These are phyloP conservation scores for Poecile montanus DNA, from an alignment of 2,797 vertebrate genomes.

Conservation along the genomic window DNA sequence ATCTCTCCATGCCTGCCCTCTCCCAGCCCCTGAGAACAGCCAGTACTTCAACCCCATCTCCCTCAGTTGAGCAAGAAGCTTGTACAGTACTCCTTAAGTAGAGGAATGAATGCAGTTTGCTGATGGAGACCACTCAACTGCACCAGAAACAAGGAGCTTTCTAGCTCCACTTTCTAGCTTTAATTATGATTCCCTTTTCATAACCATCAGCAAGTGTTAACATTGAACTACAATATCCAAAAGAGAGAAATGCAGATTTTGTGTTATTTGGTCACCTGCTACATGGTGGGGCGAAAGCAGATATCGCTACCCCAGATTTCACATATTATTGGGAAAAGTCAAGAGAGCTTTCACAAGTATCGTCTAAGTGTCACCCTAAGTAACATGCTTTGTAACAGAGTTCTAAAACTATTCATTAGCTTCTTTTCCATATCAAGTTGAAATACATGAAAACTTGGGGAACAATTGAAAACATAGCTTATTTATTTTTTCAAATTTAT, in stretches of 20 bases:
- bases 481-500: background rate
- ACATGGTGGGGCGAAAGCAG: rapidly evolving
- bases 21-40: background rate
- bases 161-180: background rate
- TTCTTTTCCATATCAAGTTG: background rate
- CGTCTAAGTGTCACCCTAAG: background rate
- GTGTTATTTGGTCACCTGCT: background rate
- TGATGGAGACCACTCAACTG: background rate
- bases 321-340: background rate
- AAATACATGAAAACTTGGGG: background rate
- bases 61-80: background rate
- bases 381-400: background rate
- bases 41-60: background rate
- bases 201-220: background rate
- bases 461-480: background rate
- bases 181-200: background rate
- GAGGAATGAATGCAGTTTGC: background rate
- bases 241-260: background rate
- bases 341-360: background rate
- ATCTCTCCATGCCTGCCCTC: background rate
- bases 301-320: background rate
- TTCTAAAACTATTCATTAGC: background rate
- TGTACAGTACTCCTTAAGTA: background rate
- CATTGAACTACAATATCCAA: background rate
- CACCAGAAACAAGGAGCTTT: background rate